Percentiles rank a stretch among this genome's conserved stretches.
phyloP scores from a whole-genome alignment of 2,797 vertebrate genomes.

The Hyperoplus immaculatus region DNA sequence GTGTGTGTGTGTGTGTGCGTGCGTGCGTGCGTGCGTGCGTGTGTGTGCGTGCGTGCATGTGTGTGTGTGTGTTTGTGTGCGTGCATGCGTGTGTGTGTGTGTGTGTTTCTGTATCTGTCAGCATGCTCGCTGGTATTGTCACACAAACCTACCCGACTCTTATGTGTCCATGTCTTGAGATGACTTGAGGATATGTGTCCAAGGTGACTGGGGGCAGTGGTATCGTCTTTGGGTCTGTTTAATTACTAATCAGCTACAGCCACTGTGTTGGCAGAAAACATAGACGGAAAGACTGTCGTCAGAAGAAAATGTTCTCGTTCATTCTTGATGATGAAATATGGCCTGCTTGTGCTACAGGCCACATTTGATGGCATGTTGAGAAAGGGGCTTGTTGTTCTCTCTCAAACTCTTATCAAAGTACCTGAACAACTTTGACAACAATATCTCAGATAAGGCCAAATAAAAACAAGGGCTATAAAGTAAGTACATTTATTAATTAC shows the following conservation, averaged over 20 bases:
- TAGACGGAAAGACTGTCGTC: conserved; percentile 52
- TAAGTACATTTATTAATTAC: not conserved
- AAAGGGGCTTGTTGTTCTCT: not conserved
- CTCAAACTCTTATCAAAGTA: not conserved
- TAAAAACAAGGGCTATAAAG: not conserved
- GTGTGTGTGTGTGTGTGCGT: not conserved
- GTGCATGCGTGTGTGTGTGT: not conserved
- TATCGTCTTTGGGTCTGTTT: conserved; percentile 79
- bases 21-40: not conserved
- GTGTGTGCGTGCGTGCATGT: not conserved
- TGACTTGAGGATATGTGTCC: conserved; percentile 47
- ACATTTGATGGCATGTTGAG: not conserved
- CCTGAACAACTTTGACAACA: not conserved
- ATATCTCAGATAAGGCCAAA: not conserved
- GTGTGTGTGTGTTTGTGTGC: too few species aligned
- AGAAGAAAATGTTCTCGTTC: conserved; percentile 41
- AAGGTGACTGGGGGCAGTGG: conserved; percentile 61
- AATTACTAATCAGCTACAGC: conserved; percentile 79
- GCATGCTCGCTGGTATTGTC: not conserved
- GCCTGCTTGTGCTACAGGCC: not conserved
- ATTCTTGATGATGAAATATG: conserved; percentile 10
- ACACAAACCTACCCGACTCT: conserved; percentile 14
- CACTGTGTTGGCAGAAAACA: conserved; percentile 52
- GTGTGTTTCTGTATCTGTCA: not conserved
- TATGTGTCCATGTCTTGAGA: conserved; percentile 14